phyloP scores from a whole-genome alignment of 2,113 vertebrate species.

The Sapajus apella region DNA sequence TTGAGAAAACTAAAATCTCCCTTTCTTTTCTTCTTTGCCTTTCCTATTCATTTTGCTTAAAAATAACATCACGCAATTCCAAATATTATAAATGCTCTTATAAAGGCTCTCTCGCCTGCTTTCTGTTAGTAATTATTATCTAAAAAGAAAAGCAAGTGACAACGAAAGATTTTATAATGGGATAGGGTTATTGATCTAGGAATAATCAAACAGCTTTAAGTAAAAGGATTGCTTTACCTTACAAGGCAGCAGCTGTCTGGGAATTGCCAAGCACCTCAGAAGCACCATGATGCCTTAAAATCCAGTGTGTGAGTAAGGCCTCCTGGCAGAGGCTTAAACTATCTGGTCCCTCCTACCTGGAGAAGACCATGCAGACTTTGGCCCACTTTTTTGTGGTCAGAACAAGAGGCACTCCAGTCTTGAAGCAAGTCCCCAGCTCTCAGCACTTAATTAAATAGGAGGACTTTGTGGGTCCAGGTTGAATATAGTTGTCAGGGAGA shows the following conservation, averaged over 20 bases:
- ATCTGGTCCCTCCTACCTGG: background rate
- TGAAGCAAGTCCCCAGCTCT: background rate
- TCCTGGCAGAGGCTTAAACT: background rate
- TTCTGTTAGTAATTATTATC: conserved; percentile 7
- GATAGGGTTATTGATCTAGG: background rate
- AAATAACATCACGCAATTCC: background rate
- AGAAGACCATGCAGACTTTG: background rate
- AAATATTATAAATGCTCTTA: background rate
- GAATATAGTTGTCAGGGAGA: background rate
- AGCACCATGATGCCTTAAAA: background rate
- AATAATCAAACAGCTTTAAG: background rate
- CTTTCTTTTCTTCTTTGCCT: conserved; percentile 80
- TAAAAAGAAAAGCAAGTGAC: conserved; percentile 22
- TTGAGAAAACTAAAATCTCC: conserved; percentile 70
- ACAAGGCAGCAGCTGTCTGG: background rate
- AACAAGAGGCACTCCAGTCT: background rate
- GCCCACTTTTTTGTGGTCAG: background rate
- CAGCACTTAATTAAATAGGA: background rate
- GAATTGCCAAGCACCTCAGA: background rate
- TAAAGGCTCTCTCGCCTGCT: background rate
- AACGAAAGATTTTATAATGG: background rate
- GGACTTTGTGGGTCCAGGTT: background rate
- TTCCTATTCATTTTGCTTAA: conserved; percentile 66
- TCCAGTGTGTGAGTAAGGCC: background rate
- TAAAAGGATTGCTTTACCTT: background rate